Evolutionary conservation across 2,888 invertebrate genomes (phyloP), one percentile per base, ranked within the genome.

Genomic region (Therioaphis trifolii): DNA sequence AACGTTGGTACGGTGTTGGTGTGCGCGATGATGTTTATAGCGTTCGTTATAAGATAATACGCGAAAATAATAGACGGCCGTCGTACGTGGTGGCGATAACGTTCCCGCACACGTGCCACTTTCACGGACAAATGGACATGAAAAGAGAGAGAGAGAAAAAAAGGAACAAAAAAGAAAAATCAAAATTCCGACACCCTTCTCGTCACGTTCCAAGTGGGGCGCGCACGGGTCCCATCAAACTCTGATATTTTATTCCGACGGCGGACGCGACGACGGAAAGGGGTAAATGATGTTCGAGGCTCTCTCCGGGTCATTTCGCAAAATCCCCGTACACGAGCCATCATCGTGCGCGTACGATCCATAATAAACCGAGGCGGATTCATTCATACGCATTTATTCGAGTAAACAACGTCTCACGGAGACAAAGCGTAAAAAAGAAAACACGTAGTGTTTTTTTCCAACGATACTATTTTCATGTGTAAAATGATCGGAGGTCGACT

Each of bases 241-340:
- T 12, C 35, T 27, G 71, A 71, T 71, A 71, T 77, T 46, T 63
- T 77, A 77, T 77, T 66, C 29, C 12, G 12, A 12, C 35, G 0
- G 52, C 2, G 12, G n/a, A n/a, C 14, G 35, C 3, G 55, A 18
- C 7, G 46, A 35, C 4, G 29, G 27, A 46, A 61, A 63, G n/a
- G 76, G 63, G 63, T 66, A 35, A 77, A 15, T 77, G 43, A 72
- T 43, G 55, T 80, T 58, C 43, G n/a, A 40, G 27, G 71, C n/a
- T 68, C n/a, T 29, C 69, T 58, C 43, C 18, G 18, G 58, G 55
- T 69, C 69, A 21, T 71, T 69, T 61, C 12, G 5, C n/a, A 18
- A 43, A 80, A 80, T 72, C 58, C 71, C 49, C 61, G 35, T 35
- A 46, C 21, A 1, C 29, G 61, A 61, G 71, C 15, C n/a, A n/a